Conservation (phyloP, 2,113 vertebrate genomes). For the Perca flavescens region DNA sequence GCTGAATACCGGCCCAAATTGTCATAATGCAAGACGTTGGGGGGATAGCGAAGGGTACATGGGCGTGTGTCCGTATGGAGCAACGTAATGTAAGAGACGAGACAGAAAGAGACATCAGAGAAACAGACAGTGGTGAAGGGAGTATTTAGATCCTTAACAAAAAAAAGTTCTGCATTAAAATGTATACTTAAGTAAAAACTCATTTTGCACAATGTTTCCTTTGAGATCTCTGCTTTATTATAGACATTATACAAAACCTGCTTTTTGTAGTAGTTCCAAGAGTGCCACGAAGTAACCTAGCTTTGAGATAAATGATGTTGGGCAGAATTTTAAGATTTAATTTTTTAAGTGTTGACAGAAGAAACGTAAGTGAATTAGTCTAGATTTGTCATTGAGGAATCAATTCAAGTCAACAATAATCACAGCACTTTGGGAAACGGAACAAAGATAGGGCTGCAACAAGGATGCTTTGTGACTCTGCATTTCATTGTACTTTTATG, state of each 20-base stretch:
- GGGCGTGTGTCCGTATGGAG: slow-evolving; percentile 44
- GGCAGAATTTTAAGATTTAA: background rate
- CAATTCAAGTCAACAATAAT: background rate
- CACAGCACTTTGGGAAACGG: background rate
- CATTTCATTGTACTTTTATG: no score
- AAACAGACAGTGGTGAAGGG: background rate
- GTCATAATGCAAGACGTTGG: slow-evolving; percentile 71
- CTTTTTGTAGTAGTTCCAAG: background rate
- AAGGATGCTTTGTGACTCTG: no score
- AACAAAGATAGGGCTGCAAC: no score
- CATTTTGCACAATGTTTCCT: slow-evolving; percentile 3
- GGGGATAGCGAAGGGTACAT: slow-evolving; percentile 42
- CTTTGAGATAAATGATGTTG: slow-evolving; percentile 11
- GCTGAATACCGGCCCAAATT: slow-evolving; percentile 61
- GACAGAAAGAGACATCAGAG: background rate
- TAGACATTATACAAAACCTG: slow-evolving; percentile 13
- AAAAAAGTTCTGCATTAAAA: background rate
- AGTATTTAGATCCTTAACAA: background rate
- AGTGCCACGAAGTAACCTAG: background rate
- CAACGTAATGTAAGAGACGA: background rate
- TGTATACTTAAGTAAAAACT: background rate
- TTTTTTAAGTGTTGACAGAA: background rate
- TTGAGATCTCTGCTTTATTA: slow-evolving; percentile 6
- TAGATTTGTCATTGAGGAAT: background rate
- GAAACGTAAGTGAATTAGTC: background rate